Evolutionary conservation across 2,888 invertebrate species (phyloP).

Genomic region (Tenthredo amoena): DNA sequence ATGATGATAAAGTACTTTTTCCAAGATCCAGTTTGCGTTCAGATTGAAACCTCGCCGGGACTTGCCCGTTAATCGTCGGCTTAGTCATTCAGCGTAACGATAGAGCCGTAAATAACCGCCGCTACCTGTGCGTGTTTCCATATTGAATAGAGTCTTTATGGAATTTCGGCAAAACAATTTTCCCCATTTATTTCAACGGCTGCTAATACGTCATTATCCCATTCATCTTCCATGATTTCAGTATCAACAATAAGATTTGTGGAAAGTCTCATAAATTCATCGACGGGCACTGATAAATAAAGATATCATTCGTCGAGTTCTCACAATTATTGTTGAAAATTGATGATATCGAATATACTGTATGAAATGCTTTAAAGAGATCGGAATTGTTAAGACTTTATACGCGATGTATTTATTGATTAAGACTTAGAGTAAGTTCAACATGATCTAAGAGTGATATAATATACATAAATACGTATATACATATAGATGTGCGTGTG

Average conservation of each 20-base stretch:
- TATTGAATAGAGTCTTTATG: neutral
- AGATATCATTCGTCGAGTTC: constrained; percentile 1
- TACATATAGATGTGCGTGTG: neutral
- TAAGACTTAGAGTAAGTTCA: constrained; percentile 29
- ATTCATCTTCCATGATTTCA: neutral
- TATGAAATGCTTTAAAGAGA: constrained; percentile 32
- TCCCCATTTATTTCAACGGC: neutral
- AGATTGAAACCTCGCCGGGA: neutral
- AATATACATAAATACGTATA: neutral
- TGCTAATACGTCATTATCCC: neutral
- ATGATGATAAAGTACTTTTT: constrained; percentile 4
- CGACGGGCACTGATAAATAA: constrained; percentile 5
- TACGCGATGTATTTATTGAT: constrained; percentile 36
- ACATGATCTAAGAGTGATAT: constrained; percentile 29
- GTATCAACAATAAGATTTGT: neutral
- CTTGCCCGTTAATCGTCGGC: neutral
- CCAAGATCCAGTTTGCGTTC: neutral
- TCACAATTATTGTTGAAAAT: neutral
- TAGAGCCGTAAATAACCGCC: neutral
- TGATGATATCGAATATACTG: constrained; percentile 29
- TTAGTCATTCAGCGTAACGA: neutral
- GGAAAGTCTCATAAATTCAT: neutral
- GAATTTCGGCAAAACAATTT: neutral
- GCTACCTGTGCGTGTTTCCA: neutral
- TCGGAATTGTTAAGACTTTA: constrained; percentile 35